Percentiles rank a stretch among this genome's conserved stretches.
These are phyloP conservation scores for Stegastes partitus DNA, from an alignment of 2,113 vertebrate species.

Conservation along the genomic window DNA sequence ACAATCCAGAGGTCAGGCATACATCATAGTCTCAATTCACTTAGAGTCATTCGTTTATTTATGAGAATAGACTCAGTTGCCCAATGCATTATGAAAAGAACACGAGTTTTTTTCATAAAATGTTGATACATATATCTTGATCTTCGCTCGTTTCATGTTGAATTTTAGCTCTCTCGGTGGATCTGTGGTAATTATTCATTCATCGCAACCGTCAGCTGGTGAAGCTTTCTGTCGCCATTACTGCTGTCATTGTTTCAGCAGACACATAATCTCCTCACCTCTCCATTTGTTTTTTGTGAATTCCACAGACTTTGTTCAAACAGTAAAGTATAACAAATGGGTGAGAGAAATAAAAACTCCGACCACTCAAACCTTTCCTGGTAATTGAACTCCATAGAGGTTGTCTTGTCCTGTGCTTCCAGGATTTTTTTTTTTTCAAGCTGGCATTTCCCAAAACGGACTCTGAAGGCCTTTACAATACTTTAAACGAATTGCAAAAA, in stretches of 20 bases:
- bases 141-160: background rate
- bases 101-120: background rate
- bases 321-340: background rate
- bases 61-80: slow-evolving; percentile 8
- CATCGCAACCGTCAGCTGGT: slow-evolving; percentile 19
- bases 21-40: slow-evolving; percentile 40
- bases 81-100: background rate
- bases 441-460: slow-evolving; percentile 33
- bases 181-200: slow-evolving; percentile 33
- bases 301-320: slow-evolving; percentile 15
- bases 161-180: background rate
- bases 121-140: background rate
- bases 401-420: slow-evolving; percentile 30
- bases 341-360: slow-evolving; percentile 17
- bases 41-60: slow-evolving; percentile 50
- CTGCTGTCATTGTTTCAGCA: background rate
- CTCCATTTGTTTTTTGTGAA: slow-evolving; percentile 8
- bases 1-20: slow-evolving; percentile 31
- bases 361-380: slow-evolving; percentile 10
- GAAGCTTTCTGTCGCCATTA: background rate
- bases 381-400: slow-evolving; percentile 23
- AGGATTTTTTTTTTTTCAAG: slow-evolving; percentile 44
- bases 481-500: slow-evolving; percentile 46
- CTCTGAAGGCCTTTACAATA: slow-evolving; percentile 35
- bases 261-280: background rate